Percentiles rank a stretch among this genome's conserved stretches.
phyloP scores from a whole-genome alignment of 2,797 vertebrate genomes.

The Anabacerthia variegaticeps region DNA sequence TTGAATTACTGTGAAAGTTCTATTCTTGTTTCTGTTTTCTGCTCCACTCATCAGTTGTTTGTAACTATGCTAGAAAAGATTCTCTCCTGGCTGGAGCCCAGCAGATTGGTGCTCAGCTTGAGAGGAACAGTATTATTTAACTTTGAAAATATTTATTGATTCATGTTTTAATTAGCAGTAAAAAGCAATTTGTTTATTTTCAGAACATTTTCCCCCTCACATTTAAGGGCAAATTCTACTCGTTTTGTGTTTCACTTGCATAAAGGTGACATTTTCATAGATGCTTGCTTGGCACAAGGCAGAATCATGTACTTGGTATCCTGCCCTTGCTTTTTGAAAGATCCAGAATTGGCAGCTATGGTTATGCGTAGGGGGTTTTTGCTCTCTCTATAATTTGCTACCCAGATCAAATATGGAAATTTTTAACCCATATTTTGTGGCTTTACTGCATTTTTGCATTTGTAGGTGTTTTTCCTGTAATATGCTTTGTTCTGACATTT shows the following conservation, averaged over 20 bases:
- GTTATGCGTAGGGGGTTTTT: slow-evolving; percentile 65
- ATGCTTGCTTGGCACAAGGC: slow-evolving; percentile 71
- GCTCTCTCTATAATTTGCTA: slow-evolving; percentile 69
- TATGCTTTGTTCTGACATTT: slow-evolving; percentile 64
- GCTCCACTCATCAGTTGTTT: slow-evolving; percentile 71
- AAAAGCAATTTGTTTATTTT: slow-evolving; percentile 78
- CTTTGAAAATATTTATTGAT: slow-evolving; percentile 78
- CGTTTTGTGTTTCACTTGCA: slow-evolving; percentile 69
- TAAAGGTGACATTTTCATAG: slow-evolving; percentile 77
- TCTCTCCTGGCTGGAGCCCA: slow-evolving; percentile 69
- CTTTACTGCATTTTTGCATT: slow-evolving; percentile 68
- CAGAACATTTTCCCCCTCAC: slow-evolving; percentile 64
- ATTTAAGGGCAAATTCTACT: slow-evolving; percentile 74
- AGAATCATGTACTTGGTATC: slow-evolving; percentile 74
- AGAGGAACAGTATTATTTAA: slow-evolving; percentile 76
- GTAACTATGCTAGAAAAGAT: slow-evolving; percentile 72
- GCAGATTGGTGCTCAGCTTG: slow-evolving; percentile 76
- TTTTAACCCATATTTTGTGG: slow-evolving; percentile 70
- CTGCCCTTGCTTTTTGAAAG: slow-evolving; percentile 76
- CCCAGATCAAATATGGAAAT: slow-evolving; percentile 69
- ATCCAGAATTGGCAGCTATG: slow-evolving; percentile 74
- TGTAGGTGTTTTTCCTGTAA: slow-evolving; percentile 61
- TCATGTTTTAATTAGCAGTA: slow-evolving; percentile 76
- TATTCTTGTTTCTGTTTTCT: slow-evolving; percentile 74
- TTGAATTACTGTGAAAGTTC: slow-evolving; percentile 62